Base-by-base conservation (phyloP, 2,797 vertebrate species). In the Phalloptychus januarius region DNA sequence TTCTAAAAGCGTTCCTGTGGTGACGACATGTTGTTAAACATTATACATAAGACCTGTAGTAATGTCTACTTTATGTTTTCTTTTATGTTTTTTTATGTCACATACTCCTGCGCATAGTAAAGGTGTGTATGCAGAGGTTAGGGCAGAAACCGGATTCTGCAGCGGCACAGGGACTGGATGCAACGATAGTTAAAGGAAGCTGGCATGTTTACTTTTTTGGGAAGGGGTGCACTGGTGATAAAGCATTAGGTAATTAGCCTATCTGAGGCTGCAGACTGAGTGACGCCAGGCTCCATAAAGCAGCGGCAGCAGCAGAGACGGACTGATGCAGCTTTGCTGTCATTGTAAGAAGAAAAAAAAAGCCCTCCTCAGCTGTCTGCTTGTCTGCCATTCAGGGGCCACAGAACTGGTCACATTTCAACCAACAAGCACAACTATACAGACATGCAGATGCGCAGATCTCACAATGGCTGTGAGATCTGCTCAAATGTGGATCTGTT, bases 211-310 rank as follows among this genome's bases (percentile, higher is more conserved):
- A 91, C 91, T 93, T 91, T 92, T 89, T 90, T 76, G 83, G 84
- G 83, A 87, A 85, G 86, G 89, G 88, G 90, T 83, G 90, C 93
- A 87, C 87, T 79, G 87, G 93, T 89, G 92, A 93, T 93, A 92
- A 94, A 93, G 91, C 91, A 89, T 93, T 90, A 94, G 95, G 95
- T 95, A 95, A 96, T 96, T 95, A 94, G 93, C 88, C 93, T 95
- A 94, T 95, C 94, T 92, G 93, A 95, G 94, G 85, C 91, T 90
- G 92, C 90, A 98, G 98, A 98, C 97, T 94, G 79, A 71, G 93
- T 92, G 98, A 97, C 97, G 98, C 97, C 97, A 94, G 95, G 84
- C 90, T 95, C 94, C 90, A 92, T 91, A 89, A 93, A 92, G 80
- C 83, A 77, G 81, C 80, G 73, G 79, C 83, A 82, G 79, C 75